These are phyloP conservation scores for Cataglyphis livida DNA, from an alignment of 2,888 invertebrate genomes.

Conservation along the genomic window DNA sequence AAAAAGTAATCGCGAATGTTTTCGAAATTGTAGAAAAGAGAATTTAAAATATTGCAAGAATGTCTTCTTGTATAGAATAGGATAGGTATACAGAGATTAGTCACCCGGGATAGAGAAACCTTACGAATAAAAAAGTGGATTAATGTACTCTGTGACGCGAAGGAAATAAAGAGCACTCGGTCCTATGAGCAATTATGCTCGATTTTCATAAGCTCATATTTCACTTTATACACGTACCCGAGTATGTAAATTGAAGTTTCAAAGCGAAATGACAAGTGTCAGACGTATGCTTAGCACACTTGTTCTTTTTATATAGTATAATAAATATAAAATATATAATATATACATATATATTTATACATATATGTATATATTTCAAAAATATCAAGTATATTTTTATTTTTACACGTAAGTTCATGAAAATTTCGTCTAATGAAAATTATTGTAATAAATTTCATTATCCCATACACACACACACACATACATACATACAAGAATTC, in stretches of 20 bases:
- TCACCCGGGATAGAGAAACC: not conserved
- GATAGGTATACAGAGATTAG: not conserved
- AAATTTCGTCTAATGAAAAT: not conserved
- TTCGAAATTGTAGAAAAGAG: not conserved
- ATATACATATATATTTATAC: no score
- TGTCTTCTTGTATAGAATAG: not conserved
- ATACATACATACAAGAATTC: no score
- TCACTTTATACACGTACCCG: no score
- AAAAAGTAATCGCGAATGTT: conserved; percentile 10
- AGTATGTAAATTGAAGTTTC: not conserved
- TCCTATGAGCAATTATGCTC: not conserved
- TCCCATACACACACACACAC: no score
- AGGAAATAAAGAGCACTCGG: not conserved
- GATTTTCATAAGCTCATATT: not conserved
- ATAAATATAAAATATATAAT: no score
- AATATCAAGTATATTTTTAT: not conserved
- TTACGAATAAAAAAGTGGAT: not conserved
- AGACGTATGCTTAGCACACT: not conserved
- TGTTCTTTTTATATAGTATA: not conserved
- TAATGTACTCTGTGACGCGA: not conserved
- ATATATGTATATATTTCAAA: no score
- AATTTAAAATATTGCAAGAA: not conserved
- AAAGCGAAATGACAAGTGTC: conserved; percentile 2
- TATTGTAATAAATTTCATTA: not conserved
- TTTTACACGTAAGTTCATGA: not conserved